Conservation (phyloP, 2,888 invertebrate genomes). For the Biston stratarius region DNA sequence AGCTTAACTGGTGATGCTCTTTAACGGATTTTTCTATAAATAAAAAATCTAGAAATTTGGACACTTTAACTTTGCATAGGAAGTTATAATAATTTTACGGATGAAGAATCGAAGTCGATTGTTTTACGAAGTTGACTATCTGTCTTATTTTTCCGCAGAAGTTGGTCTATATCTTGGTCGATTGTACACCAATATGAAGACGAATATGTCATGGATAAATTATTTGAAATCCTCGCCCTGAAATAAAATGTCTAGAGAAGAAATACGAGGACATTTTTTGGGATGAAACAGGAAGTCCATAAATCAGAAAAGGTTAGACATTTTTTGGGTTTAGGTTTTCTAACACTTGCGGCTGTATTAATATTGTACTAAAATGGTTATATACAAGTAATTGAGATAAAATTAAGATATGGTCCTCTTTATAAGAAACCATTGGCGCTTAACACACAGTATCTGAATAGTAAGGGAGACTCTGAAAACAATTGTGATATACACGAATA, state of each 20-base stretch:
- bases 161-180: slow-evolving; percentile 24
- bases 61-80: no score
- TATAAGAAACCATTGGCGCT: not conserved
- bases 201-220: slow-evolving; percentile 42
- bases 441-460: no score
- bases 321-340: slow-evolving; percentile 25
- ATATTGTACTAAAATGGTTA: slow-evolving; percentile 7
- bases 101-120: no score
- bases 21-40: no score
- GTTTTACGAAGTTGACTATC: slow-evolving; percentile 13
- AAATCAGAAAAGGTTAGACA: slow-evolving; percentile 34
- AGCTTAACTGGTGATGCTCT: no score
- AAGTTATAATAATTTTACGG: no score
- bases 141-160: slow-evolving; percentile 14
- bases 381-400: not conserved
- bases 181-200: slow-evolving; percentile 41
- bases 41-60: no score
- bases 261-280: slow-evolving; percentile 39
- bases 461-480: no score
- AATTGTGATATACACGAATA: no score
- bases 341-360: slow-evolving; percentile 11
- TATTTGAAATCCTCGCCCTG: slow-evolving; percentile 42
- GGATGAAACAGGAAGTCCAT: slow-evolving; percentile 34
- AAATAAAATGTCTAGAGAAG: slow-evolving; percentile 37
- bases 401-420: not conserved